Conservation (phyloP, 2,888 invertebrate genomes). For the Tenthredo livida region DNA sequence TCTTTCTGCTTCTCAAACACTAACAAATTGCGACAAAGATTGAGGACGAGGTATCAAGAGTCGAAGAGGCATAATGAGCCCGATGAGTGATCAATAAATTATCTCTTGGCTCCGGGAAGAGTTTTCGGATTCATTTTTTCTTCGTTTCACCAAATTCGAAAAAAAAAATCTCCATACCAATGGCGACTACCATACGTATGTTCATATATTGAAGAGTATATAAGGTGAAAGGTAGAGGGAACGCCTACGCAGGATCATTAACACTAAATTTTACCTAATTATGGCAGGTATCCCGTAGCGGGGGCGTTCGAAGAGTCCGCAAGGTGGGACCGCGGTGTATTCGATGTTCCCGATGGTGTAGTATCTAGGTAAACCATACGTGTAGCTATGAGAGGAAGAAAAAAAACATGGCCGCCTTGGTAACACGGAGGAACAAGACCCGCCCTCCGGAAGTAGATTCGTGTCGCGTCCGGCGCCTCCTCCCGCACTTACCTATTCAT, state of each 20-base stretch:
- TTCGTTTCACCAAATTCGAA: not conserved
- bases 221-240: not conserved
- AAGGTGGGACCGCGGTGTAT: not conserved
- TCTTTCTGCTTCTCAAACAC: slow-evolving; percentile 23
- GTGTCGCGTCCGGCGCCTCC: slow-evolving; percentile 62
- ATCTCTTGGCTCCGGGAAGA: not conserved
- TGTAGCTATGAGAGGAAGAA: slow-evolving; percentile 57
- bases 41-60: not conserved
- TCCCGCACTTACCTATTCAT: slow-evolving; percentile 52
- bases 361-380: not conserved
- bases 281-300: not conserved
- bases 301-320: not conserved
- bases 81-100: not conserved
- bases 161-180: not conserved
- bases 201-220: not conserved
- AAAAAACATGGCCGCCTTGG: slow-evolving; percentile 69
- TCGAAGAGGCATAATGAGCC: not conserved
- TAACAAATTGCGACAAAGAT: slow-evolving; percentile 38
- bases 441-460: slow-evolving; percentile 71
- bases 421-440: slow-evolving; percentile 53
- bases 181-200: not conserved
- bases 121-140: not conserved
- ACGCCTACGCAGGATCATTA: not conserved
- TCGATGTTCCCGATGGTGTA: slow-evolving; percentile 9
- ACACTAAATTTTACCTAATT: not conserved